Evolutionary conservation across 2,888 invertebrate species (phyloP), one percentile per base, ranked within the genome.

Genomic region (Drosophila mayaguana): DNA sequence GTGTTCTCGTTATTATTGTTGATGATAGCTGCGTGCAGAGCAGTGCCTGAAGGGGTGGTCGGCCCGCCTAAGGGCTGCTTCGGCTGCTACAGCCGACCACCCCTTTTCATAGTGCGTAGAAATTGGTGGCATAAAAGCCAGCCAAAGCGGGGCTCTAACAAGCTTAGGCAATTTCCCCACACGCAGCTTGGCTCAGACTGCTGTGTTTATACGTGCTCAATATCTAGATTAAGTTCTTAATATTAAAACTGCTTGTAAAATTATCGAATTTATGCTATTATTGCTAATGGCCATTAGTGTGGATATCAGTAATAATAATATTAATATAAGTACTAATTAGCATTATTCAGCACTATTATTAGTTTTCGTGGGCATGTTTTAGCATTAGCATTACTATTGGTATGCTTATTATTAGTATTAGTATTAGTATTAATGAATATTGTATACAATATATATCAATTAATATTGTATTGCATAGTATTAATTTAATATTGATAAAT

Each of bases 21-120:
- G 78, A 66, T 81, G 81, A 81, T 81, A 74, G 80, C 72, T 80
- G 72, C 66, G 82, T 81, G 71, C 50, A 32, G 18, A 64, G 81
- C 69, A 72, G 60, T 67, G 63, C 72, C 55, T 43, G 40, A 55
- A 66, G 66, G 71, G 80, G 55, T 79, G 66, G 64, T 46, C 48
- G 75, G 36, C 6, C 32, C 34, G 34, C 42, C 28, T 1, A 40
- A 64, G 20, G 62, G 43, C 60, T 59, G 42, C 61, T 57, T 16
- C 14, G 11, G 45, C 36, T 22, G 43, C 53, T 32, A 14, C 43
- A 25, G 57, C 9, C 11, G 60, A 66, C 60, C 75, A 75, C 48
- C 80, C 75, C 63, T 76, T 76, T 74, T 51, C 43, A 43, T 77
- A 61, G 56, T 61, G 46, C 18, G 53, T 43, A 12, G 57, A 61